These are phyloP conservation scores for Pipa parva DNA, from an alignment of 2,113 vertebrate species.

Conservation along the genomic window DNA sequence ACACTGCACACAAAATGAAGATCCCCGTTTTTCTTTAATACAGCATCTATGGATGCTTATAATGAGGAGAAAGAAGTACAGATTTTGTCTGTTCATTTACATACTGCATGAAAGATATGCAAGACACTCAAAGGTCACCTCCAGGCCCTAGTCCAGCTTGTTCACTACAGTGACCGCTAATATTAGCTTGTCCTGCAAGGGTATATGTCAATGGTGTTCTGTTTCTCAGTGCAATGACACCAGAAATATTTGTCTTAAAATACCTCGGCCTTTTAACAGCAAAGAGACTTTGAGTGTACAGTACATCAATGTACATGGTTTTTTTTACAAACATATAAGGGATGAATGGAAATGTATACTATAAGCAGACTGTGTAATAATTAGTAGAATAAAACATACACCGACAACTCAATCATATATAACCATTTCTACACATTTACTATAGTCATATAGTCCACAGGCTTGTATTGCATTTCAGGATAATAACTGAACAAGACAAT, in stretches of 20 bases:
- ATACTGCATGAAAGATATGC: neutral
- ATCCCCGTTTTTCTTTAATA: too few species aligned
- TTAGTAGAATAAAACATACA: too few species aligned
- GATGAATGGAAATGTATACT: neutral
- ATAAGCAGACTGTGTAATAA: neutral
- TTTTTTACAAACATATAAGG: too few species aligned
- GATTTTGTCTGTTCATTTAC: too few species aligned
- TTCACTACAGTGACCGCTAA: constrained; percentile 52
- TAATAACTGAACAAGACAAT: too few species aligned
- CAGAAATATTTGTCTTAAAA: constrained; percentile 49
- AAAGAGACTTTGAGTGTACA: constrained; percentile 6
- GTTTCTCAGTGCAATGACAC: constrained; percentile 49
- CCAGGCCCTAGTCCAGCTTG: constrained; percentile 39
- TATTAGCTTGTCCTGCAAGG: constrained; percentile 54
- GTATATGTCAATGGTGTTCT: constrained; percentile 53
- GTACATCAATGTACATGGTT: neutral
- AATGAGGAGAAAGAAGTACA: too few species aligned
- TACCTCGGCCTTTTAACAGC: constrained; percentile 43
- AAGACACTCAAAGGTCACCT: constrained; percentile 16
- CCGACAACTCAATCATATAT: too few species aligned
- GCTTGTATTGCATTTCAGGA: too few species aligned
- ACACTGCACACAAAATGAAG: too few species aligned
- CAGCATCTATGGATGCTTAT: too few species aligned
- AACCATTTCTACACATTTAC: too few species aligned
- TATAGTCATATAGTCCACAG: too few species aligned